Percentiles rank a stretch among this genome's conserved stretches.
Evolutionary conservation across 2,113 vertebrate genomes (phyloP).

Genomic region (Arothron firmamentum): DNA sequence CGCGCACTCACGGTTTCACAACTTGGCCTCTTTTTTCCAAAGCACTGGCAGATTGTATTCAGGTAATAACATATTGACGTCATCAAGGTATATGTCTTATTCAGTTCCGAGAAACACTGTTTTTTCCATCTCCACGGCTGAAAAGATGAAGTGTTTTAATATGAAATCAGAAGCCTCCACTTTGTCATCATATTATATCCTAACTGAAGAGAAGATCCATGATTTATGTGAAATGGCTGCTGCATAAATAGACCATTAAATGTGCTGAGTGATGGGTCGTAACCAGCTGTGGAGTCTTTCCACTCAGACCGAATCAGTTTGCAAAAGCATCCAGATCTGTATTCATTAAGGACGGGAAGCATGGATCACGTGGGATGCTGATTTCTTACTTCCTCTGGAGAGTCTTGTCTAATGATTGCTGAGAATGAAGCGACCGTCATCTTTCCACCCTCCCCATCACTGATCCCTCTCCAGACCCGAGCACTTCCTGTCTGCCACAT

Average conservation of each 20-base stretch:
- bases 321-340: conserved; percentile 15
- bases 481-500: conserved; percentile 60
- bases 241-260: conserved; percentile 43
- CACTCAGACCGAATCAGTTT: conserved; percentile 19
- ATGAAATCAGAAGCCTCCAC: background rate
- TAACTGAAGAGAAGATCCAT: conserved; percentile 41
- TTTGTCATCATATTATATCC: conserved; percentile 31
- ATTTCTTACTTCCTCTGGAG: conserved; percentile 59
- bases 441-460: conserved; percentile 18
- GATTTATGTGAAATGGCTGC: conserved; percentile 45
- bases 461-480: conserved; percentile 1
- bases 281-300: conserved; percentile 39
- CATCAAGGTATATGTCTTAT: too few species aligned
- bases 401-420: conserved; percentile 59
- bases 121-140: background rate
- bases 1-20: background rate
- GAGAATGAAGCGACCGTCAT: conserved; percentile 55
- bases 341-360: conserved; percentile 41
- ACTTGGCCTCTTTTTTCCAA: too few species aligned
- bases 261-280: conserved; percentile 30
- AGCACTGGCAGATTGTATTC: too few species aligned
- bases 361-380: conserved; percentile 53
- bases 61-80: too few species aligned
- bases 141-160: conserved; percentile 1
- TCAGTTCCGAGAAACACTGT: too few species aligned